These are phyloP conservation scores for Eudyptes chrysolophus DNA, from an alignment of 2,113 vertebrate genomes.

Conservation along the genomic window DNA sequence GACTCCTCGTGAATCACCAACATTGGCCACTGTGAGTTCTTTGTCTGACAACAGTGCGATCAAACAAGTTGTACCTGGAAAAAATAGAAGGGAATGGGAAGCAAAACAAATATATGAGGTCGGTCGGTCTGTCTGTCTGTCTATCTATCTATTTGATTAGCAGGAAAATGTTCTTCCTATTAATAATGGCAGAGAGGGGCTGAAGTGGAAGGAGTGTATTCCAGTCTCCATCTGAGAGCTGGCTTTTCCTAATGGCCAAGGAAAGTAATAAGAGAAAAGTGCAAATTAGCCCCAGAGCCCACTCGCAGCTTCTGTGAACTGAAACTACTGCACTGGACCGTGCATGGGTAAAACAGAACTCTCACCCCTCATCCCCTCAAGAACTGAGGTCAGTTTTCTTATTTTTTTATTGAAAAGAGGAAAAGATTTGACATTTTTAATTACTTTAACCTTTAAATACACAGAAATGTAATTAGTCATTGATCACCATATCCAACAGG, in stretches of 20 bases:
- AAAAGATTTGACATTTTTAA: neutral
- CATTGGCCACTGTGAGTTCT: slow-evolving; percentile 94
- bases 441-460: neutral
- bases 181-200: neutral
- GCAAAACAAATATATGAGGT: neutral
- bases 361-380: neutral
- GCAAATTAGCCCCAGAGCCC: neutral
- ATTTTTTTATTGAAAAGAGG: neutral
- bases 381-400: neutral
- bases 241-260: neutral
- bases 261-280: neutral
- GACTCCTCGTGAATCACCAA: slow-evolving; percentile 94
- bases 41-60: slow-evolving; percentile 94
- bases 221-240: neutral
- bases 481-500: neutral
- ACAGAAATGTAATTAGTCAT: neutral
- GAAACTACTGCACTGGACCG: neutral
- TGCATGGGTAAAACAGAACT: neutral
- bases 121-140: too few species aligned
- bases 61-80: slow-evolving; percentile 93
- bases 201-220: neutral
- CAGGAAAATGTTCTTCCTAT: neutral
- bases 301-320: neutral
- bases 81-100: neutral
- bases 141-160: neutral